These are phyloP conservation scores for Cichlasoma orientale DNA, from an alignment of 2,797 vertebrate species.

Conservation along the genomic window DNA sequence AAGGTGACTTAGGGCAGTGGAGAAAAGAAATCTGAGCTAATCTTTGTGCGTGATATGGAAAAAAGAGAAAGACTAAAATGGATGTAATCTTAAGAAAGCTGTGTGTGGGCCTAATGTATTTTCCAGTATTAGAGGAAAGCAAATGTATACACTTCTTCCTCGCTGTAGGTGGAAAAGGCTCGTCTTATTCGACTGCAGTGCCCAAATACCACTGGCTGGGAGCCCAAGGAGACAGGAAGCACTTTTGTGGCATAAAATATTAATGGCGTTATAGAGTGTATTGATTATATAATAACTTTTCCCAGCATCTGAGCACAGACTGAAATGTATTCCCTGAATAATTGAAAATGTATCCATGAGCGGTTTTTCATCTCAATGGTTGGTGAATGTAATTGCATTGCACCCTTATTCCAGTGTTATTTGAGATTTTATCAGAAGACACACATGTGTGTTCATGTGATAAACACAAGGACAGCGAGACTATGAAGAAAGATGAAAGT, in stretches of 20 bases:
- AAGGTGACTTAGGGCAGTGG: neutral
- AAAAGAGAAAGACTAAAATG: neutral
- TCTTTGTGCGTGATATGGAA: neutral
- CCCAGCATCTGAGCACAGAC: constrained; percentile 72
- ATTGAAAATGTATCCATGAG: constrained; percentile 81
- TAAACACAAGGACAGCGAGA: constrained; percentile 50
- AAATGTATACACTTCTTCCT: constrained; percentile 41
- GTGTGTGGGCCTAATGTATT: constrained; percentile 7
- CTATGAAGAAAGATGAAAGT: constrained; percentile 57
- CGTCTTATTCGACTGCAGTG: constrained; percentile 60
- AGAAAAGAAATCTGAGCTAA: neutral
- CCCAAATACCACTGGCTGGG: constrained; percentile 64
- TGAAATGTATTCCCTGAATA: constrained; percentile 82
- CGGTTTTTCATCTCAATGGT: constrained; percentile 75
- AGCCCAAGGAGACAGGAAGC: constrained; percentile 79
- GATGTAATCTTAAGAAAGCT: constrained; percentile 11
- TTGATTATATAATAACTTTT: constrained; percentile 83
- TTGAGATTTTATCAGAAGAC: constrained; percentile 71
- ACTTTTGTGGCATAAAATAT: constrained; percentile 81
- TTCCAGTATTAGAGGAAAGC: constrained; percentile 43
- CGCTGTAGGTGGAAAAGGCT: constrained; percentile 39
- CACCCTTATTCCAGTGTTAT: constrained; percentile 66
- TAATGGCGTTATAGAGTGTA: constrained; percentile 80
- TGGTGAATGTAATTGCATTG: constrained; percentile 74
- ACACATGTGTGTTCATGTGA: constrained; percentile 66